phyloP scores from a whole-genome alignment of 2,113 vertebrate genomes.

The Pyrgilauda ruficollis region DNA sequence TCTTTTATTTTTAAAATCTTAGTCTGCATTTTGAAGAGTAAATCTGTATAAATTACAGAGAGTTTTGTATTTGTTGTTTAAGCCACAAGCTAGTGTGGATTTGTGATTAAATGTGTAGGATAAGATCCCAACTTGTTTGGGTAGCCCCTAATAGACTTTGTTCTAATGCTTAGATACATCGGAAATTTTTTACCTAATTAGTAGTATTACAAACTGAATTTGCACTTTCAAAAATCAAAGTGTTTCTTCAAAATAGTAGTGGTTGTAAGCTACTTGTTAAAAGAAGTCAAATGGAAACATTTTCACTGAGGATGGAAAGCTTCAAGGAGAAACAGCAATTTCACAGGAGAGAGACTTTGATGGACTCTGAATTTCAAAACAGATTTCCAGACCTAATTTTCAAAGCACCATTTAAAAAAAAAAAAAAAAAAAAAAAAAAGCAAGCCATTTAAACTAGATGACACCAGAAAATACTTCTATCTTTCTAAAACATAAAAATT shows the following conservation, averaged over 20 bases:
- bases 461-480: neutral
- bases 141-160: neutral
- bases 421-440: neutral
- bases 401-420: neutral
- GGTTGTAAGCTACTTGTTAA: neutral
- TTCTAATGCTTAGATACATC: neutral
- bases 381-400: neutral
- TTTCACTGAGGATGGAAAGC: neutral
- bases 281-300: neutral
- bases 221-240: neutral
- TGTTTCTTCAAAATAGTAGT: neutral
- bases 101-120: neutral
- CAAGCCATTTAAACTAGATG: neutral
- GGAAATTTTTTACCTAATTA: neutral
- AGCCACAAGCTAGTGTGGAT: neutral
- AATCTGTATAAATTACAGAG: neutral
- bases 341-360: neutral
- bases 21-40: neutral
- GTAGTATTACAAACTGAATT: neutral
- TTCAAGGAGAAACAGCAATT: neutral
- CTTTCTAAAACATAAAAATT: neutral
- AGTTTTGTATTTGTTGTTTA: neutral
- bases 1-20: neutral
- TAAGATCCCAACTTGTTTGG: neutral
- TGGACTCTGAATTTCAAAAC: conserved; percentile 25